Evolutionary conservation across 2,888 invertebrate genomes (phyloP).

Genomic region (Acrobasis repandana): DNA sequence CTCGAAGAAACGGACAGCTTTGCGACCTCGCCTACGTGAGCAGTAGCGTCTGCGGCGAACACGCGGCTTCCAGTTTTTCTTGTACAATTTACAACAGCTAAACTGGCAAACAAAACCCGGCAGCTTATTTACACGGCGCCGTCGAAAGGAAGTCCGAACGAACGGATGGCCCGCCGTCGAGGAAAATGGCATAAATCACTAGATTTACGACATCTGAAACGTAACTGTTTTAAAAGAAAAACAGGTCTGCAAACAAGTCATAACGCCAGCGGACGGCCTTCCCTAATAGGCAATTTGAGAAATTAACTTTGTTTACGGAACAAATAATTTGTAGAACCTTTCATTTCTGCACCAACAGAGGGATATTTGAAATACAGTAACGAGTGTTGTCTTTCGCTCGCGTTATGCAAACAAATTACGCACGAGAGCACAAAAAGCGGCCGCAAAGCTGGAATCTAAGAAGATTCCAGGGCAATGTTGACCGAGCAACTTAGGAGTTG

Average conservation of each 20-base stretch:
- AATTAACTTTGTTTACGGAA: constrained; percentile 57
- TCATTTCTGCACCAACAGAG: constrained; percentile 53
- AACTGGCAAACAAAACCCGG: constrained; percentile 68
- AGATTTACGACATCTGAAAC: constrained; percentile 69
- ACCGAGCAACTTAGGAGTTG: constrained; percentile 75
- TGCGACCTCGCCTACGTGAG: constrained; percentile 35
- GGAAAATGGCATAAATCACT: constrained; percentile 73
- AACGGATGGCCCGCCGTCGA: constrained; percentile 62
- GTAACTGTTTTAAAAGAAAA: constrained; percentile 64
- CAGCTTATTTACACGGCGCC: constrained; percentile 72
- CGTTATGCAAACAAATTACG: constrained; percentile 60
- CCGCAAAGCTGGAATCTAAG: constrained; percentile 57
- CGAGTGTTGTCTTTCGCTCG: constrained; percentile 49
- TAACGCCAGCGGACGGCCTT: constrained; percentile 47
- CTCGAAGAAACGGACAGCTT: not conserved
- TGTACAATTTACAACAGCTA: constrained; percentile 67
- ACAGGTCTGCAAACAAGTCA: constrained; percentile 51
- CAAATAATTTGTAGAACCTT: constrained; percentile 47
- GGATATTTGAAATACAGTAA: constrained; percentile 50
- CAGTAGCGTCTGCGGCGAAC: constrained; percentile 32
- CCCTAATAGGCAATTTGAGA: constrained; percentile 56
- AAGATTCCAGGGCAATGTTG: constrained; percentile 67
- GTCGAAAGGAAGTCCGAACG: constrained; percentile 67
- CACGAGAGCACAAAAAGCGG: constrained; percentile 57
- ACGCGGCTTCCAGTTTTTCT: constrained; percentile 52